Conservation (phyloP, 2,888 invertebrate species). For the Tenthredo scrophulariae region DNA sequence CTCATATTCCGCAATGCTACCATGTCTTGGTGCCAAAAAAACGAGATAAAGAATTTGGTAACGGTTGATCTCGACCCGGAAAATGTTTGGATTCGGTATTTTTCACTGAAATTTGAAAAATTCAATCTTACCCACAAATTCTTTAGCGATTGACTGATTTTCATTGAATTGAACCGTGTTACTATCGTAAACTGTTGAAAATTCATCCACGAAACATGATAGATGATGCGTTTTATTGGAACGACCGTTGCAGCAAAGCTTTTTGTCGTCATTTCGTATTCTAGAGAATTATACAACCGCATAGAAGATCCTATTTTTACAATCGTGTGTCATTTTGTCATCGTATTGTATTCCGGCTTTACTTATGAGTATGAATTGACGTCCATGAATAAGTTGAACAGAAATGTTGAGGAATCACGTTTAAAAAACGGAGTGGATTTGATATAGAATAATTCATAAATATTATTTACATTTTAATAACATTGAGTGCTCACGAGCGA, state of each 20-base stretch:
- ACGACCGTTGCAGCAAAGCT: background rate
- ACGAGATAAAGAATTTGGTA: background rate
- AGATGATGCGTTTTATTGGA: background rate
- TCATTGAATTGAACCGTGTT: background rate
- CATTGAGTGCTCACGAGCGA: background rate
- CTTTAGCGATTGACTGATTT: background rate
- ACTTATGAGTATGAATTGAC: background rate
- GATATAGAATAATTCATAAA: background rate
- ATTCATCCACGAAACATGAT: background rate
- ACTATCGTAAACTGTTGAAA: background rate
- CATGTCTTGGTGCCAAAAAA: background rate
- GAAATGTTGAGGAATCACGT: background rate
- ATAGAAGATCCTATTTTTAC: background rate
- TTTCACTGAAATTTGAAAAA: no score
- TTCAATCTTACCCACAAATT: background rate
- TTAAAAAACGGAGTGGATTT: background rate
- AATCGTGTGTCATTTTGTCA: background rate
- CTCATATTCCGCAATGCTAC: background rate
- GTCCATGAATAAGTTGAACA: background rate
- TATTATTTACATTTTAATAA: constrained; percentile 1
- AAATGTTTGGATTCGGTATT: background rate
- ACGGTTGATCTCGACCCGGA: background rate
- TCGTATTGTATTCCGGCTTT: background rate
- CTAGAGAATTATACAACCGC: background rate
- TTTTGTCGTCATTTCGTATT: background rate